These are phyloP conservation scores for Brachypterus glaber DNA, from an alignment of 2,888 invertebrate genomes.

Conservation along the genomic window DNA sequence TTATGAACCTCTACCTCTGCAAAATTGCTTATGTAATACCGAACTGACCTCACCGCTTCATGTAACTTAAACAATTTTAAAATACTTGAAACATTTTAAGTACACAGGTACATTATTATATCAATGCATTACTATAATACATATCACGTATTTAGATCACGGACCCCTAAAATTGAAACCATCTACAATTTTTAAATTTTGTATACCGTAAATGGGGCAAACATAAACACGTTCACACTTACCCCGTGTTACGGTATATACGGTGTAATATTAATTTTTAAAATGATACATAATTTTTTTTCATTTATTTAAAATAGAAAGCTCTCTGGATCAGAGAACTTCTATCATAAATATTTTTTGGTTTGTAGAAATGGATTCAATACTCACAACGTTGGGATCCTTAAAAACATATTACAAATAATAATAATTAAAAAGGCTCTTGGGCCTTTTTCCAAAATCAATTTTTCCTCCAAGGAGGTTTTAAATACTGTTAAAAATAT, in stretches of 20 bases:
- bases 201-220: too few species aligned
- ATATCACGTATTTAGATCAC: conserved; percentile 26
- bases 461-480: conserved; percentile 12
- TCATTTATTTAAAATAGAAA: too few species aligned
- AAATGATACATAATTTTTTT: too few species aligned
- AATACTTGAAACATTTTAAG: conserved; percentile 29
- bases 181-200: too few species aligned
- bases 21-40: conserved; percentile 1
- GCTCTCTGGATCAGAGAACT: too few species aligned
- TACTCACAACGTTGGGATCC: conserved; percentile 3
- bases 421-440: conserved; percentile 16
- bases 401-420: conserved; percentile 1
- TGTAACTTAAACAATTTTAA: conserved; percentile 21
- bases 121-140: conserved; percentile 32
- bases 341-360: too few species aligned
- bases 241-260: too few species aligned
- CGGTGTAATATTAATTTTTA: too few species aligned
- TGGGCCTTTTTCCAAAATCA: conserved; percentile 23
- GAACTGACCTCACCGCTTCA: too few species aligned
- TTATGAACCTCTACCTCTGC: too few species aligned
- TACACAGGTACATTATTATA: conserved; percentile 32
- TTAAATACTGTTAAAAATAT: conserved; percentile 22
- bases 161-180: conserved; percentile 17
- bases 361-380: conserved; percentile 8
- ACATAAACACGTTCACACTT: too few species aligned